Evolutionary conservation across 2,113 vertebrate species (phyloP).

Genomic region (Prinia subflava): DNA sequence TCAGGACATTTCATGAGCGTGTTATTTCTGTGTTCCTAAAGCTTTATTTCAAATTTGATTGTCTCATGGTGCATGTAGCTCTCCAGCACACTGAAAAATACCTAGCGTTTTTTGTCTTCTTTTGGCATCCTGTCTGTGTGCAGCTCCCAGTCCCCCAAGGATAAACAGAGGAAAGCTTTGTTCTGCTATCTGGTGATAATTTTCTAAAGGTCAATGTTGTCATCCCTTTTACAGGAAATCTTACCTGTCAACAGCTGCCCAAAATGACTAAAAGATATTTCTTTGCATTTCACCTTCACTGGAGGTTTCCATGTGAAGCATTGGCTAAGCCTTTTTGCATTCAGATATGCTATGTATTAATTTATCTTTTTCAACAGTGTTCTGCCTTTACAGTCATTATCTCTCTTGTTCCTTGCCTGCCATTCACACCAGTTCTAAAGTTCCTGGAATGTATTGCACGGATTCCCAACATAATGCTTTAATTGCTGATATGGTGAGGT

Average conservation of each 20-base stretch:
- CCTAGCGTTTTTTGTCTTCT: not conserved
- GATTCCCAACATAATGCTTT: not conserved
- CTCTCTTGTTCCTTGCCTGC: not conserved
- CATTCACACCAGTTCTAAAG: not conserved
- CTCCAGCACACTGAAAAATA: slow-evolving; percentile 1
- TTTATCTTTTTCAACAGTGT: not conserved
- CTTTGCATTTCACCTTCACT: not conserved
- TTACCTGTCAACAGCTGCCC: slow-evolving; percentile 28
- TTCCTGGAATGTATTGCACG: not conserved
- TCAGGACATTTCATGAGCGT: not conserved
- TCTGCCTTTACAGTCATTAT: not conserved
- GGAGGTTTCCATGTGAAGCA: not conserved
- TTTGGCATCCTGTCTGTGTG: slow-evolving; percentile 25
- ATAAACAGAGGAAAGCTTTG: slow-evolving; percentile 24
- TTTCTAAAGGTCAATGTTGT: slow-evolving; percentile 60
- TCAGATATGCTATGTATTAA: not conserved
- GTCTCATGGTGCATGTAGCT: not conserved
- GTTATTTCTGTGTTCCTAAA: not conserved
- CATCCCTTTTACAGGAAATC: slow-evolving; percentile 25
- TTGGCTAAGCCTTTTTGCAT: not conserved
- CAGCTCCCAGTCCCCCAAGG: not conserved
- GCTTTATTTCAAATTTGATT: not conserved
- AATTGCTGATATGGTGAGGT: not conserved
- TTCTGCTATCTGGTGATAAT: slow-evolving; percentile 45
- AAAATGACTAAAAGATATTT: slow-evolving; percentile 14